Percentiles rank a stretch among this genome's conserved stretches.
Evolutionary conservation across 2,797 vertebrate species (phyloP).

Genomic region (Sebastes minor): DNA sequence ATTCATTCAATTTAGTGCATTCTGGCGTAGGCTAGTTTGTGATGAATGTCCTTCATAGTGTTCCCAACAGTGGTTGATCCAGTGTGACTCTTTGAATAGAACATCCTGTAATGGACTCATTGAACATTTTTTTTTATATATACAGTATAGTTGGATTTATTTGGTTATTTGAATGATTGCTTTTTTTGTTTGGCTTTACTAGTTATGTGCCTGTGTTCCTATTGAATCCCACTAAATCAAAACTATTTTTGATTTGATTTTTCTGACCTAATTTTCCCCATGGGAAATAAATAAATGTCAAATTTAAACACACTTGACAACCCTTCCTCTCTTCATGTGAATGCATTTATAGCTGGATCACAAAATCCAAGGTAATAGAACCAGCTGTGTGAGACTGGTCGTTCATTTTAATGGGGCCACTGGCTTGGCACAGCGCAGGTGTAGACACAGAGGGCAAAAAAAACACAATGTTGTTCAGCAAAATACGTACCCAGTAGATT

Average conservation of each 20-base stretch:
- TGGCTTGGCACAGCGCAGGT: not conserved
- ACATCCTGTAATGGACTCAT: not conserved
- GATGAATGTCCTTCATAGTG: not conserved
- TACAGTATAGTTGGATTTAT: not conserved
- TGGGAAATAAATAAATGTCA: not conserved
- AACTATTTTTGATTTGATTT: not conserved
- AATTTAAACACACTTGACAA: slow-evolving; percentile 7
- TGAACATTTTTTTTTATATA: not conserved
- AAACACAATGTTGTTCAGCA: not conserved
- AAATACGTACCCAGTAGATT: not conserved
- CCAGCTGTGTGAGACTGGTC: not conserved
- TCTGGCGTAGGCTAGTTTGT: not conserved
- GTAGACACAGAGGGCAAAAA: not conserved
- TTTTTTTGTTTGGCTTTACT: not conserved
- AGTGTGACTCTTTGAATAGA: not conserved
- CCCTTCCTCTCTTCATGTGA: not conserved
- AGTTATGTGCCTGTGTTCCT: not conserved
- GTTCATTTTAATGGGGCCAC: slow-evolving; percentile 34
- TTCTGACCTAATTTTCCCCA: not conserved
- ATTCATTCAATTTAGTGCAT: not conserved
- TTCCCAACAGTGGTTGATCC: slow-evolving; percentile 7
- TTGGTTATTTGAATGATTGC: not conserved
- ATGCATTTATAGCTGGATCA: not conserved
- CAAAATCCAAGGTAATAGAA: not conserved
- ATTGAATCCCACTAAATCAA: not conserved